These are phyloP conservation scores for Elysia crispata DNA, from an alignment of 2,888 invertebrate genomes.

Conservation along the genomic window DNA sequence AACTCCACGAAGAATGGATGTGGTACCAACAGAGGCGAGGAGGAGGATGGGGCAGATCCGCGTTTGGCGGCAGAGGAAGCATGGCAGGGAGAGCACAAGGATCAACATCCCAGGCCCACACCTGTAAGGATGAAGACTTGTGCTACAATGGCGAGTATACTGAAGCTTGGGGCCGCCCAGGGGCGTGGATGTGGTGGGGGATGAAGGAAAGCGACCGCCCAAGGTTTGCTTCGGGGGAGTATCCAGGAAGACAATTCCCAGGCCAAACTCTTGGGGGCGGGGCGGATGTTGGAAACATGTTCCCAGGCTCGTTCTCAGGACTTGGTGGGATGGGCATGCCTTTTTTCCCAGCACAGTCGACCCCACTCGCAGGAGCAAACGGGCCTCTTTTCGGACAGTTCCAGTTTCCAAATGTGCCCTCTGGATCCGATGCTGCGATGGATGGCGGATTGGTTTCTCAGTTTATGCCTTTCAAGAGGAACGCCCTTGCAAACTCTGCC, in stretches of 20 bases:
- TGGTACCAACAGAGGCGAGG: conserved; percentile 24
- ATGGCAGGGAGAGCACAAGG: not conserved
- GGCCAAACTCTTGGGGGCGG: not conserved
- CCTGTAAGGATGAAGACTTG: conserved; percentile 4
- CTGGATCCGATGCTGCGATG: no score
- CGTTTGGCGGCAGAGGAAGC: not conserved
- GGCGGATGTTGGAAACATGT: no score
- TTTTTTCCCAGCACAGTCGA: no score
- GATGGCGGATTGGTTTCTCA: no score
- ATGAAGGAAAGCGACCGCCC: not conserved
- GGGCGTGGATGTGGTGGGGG: conserved; percentile 46
- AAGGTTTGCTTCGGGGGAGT: no score
- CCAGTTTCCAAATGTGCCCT: no score
- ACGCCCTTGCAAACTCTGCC: no score
- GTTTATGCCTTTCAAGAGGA: no score
- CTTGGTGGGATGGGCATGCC: no score
- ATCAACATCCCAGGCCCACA: not conserved
- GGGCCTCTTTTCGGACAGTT: no score
- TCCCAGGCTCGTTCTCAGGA: no score
- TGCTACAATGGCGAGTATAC: conserved; percentile 46
- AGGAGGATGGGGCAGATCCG: not conserved
- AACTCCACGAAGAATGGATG: conserved; percentile 37
- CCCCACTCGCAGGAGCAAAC: no score
- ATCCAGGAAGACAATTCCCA: not conserved
- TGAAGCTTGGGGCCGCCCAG: conserved; percentile 22